Evolutionary conservation across 2,888 invertebrate species (phyloP).

Genomic region (Emmelina monodactyla): DNA sequence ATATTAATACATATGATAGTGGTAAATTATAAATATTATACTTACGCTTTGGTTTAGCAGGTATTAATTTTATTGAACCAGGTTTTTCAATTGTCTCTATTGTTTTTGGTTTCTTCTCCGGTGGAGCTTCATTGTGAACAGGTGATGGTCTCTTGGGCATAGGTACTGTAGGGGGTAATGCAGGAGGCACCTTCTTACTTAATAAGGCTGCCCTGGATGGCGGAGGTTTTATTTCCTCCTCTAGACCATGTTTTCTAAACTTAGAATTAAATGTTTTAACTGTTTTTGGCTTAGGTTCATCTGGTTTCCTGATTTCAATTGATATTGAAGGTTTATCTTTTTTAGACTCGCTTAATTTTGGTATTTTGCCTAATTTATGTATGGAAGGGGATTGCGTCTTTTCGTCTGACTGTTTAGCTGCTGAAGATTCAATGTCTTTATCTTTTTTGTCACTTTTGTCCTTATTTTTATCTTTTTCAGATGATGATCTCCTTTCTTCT

Average conservation of each 20-base stretch:
- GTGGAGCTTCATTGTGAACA: conserved; percentile 60
- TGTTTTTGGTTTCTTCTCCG: conserved; percentile 82
- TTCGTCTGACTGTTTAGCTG: conserved; percentile 50
- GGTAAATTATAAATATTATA: conserved; percentile 37
- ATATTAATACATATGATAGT: conserved; percentile 29
- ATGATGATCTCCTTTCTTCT: conserved; percentile 29
- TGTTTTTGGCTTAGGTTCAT: conserved; percentile 81
- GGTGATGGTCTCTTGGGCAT: conserved; percentile 59
- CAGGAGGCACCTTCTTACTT: conserved; percentile 56
- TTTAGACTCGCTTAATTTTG: conserved; percentile 70
- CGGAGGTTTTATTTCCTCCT: conserved; percentile 88
- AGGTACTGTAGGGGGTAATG: conserved; percentile 48
- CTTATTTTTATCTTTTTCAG: conserved; percentile 35
- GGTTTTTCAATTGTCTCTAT: conserved; percentile 71
- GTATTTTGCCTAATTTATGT: conserved; percentile 80
- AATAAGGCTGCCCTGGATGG: conserved; percentile 75
- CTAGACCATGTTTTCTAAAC: conserved; percentile 89
- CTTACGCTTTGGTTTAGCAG: conserved; percentile 92
- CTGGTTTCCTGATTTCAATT: conserved; percentile 79
- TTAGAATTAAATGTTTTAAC: conserved; percentile 92
- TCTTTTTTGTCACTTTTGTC: conserved; percentile 27
- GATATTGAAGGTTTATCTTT: conserved; percentile 81
- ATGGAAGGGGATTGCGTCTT: conserved; percentile 73
- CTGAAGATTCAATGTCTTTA: conserved; percentile 26
- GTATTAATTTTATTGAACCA: conserved; percentile 85